Evolutionary conservation across 2,888 invertebrate genomes (phyloP), one percentile per base, ranked within the genome.

Genomic region (Drosophila lacicola): DNA sequence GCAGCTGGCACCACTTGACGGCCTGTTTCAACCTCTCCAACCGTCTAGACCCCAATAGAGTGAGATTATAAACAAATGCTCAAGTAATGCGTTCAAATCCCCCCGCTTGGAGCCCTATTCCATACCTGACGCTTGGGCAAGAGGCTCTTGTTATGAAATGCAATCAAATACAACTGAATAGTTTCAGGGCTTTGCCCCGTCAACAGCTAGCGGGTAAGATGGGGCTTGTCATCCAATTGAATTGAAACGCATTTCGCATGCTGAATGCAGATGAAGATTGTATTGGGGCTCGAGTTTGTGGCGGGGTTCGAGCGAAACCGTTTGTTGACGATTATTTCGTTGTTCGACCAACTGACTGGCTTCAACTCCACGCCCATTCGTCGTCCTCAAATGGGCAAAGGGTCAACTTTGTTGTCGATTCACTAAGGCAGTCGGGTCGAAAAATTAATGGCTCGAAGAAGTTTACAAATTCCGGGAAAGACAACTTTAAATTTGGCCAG

Each of bases 51-150:
- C 36, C 19, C 57, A 57, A 8, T 17, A 37, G 14, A 3, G 19
- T 4, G 19, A 50, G 65, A 79, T 73, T 72, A 74, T 77, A 55
- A 67, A 67, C 57, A 80, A 78, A 73, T 76, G 60, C 64, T 57
- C 29, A 68, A 71, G 57, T 78, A 74, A 78, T 63, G 68, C 62
- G 47, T 41, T 41, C 60, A 63, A 75, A 75, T 70, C 66, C 68
- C 49, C 56, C 54, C 36, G 39, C 14, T 9, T 14, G n/a, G 25
- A 45, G 3, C 9, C 9, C 14, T 14, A 33, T 46, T 46, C 19
- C 37, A 14, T 36, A 9, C 13, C 25, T 8, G 25, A 8, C 8
- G 29, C 2, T 47, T 33, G 29, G 33, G 51, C 39, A 14, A 45
- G 10, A 8, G 8, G 29, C 8, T 10, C 42, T 34, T 5, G 17